Evolutionary conservation across 2,888 invertebrate species (phyloP).

Genomic region (Perizoma affinitatum): DNA sequence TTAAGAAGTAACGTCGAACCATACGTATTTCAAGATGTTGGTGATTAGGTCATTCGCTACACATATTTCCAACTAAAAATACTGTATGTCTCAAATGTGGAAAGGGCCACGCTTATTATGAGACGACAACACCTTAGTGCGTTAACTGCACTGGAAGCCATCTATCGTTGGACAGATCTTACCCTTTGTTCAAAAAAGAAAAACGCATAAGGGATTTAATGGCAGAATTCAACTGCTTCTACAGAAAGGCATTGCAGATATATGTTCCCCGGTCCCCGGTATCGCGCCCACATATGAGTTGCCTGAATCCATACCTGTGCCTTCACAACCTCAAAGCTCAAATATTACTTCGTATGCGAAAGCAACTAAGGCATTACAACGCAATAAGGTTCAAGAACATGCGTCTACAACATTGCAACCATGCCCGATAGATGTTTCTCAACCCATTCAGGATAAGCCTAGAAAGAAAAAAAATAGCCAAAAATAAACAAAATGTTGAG

Average conservation of each 20-base stretch:
- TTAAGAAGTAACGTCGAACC: slow-evolving; percentile 28
- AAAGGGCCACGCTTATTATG: slow-evolving; percentile 32
- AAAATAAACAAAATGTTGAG: too few species aligned
- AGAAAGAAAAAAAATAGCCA: too few species aligned
- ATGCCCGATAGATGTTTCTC: too few species aligned
- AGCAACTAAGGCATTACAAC: too few species aligned
- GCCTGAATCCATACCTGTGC: too few species aligned
- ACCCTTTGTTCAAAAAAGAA: slow-evolving; percentile 17
- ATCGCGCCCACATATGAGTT: too few species aligned
- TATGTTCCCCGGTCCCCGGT: background rate
- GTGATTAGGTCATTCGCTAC: slow-evolving; percentile 24
- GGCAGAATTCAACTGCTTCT: slow-evolving; percentile 21
- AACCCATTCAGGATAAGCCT: too few species aligned
- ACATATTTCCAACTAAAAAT: slow-evolving; percentile 19
- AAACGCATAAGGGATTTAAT: slow-evolving; percentile 37
- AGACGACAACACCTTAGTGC: slow-evolving; percentile 9
- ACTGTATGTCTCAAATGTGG: slow-evolving; percentile 32
- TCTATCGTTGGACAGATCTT: slow-evolving; percentile 34
- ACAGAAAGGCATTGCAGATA: background rate
- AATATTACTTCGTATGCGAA: too few species aligned
- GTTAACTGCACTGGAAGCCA: slow-evolving; percentile 19
- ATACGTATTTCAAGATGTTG: slow-evolving; percentile 30
- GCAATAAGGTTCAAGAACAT: too few species aligned
- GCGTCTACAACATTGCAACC: too few species aligned
- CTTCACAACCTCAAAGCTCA: too few species aligned